Evolutionary conservation across 1,140 invertebrate genomes (phyloP).

Genomic region (Brachionus manjavacas): DNA sequence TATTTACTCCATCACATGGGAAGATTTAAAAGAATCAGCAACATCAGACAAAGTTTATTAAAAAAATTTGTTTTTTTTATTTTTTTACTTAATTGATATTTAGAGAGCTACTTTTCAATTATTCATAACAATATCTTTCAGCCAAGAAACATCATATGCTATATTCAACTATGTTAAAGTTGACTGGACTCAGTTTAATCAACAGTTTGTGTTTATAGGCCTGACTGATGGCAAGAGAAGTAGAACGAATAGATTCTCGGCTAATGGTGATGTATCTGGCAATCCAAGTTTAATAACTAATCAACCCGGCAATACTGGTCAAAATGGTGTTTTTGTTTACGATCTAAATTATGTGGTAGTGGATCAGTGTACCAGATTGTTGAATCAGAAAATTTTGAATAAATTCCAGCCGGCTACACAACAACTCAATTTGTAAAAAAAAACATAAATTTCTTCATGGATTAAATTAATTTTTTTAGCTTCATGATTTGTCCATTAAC

Average conservation of each 20-base stretch:
- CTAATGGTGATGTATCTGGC: neutral
- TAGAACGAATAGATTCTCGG: neutral
- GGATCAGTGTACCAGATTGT: neutral
- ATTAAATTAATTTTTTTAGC: neutral
- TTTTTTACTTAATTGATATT: neutral
- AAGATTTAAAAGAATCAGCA: neutral
- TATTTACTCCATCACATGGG: constrained; percentile 28
- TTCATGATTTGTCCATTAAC: neutral
- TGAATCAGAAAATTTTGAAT: neutral
- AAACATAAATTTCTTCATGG: neutral
- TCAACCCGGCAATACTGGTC: neutral
- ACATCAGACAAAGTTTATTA: neutral
- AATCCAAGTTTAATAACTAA: neutral
- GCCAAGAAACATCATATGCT: neutral
- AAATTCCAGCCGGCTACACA: neutral
- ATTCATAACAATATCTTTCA: neutral
- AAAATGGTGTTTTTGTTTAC: neutral
- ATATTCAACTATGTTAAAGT: constrained; percentile 27
- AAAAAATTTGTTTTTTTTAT: neutral
- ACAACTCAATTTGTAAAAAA: neutral
- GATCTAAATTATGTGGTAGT: neutral
- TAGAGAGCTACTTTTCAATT: constrained; percentile 40
- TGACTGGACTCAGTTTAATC: neutral
- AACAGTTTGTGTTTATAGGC: constrained; percentile 2
- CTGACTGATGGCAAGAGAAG: neutral